Base-by-base conservation (phyloP, 2,113 vertebrate species). In the Collichthys lucidus region DNA sequence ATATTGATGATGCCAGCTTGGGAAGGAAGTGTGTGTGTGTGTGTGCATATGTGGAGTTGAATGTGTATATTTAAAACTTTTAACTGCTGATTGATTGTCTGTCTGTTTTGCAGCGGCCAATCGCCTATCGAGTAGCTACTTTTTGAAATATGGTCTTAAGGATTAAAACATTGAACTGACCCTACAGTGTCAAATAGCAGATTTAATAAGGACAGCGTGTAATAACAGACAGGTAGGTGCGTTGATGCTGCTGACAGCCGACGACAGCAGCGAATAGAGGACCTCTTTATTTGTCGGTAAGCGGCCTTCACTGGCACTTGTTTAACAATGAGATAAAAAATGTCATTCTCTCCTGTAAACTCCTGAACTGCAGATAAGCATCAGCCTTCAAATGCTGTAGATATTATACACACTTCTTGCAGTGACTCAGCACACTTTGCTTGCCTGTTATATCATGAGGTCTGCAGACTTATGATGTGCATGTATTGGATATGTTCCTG, bases 1-100 rank as follows among this genome's bases (percentile, higher is more conserved):
- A 80, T 86, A 79, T 86, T 85, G 68, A 83, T 80, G n/a, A 19
- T 6, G 2, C 26, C 40, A 22, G 67, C 52, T 81, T 59, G 31
- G 52, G 62, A 53, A 70, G 61, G 24, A 24, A 72, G 49, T 62
- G 67, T 31, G 50, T 47, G 19, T 5, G 40, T 12, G 2, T 56
- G 10, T 12, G 12, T 35, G 57, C 35, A 20, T 26, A 42, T 15
- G 12, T 31, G 61, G 14, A 61, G 59, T 64, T 67, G 35, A 24
- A 49, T 69, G 63, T 83, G 74, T 80, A 56, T 49, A 78, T 91
- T 86, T 82, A 83, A 56, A 85, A 71, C 74, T 74, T 77, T 80
- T 68, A 5, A 4, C 53, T 7, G 10, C 31, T 88, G 74, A 91
- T 91, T 74, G 82, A 90, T 80, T 74, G 82, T 89, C 79, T 88